Conservation (phyloP, 2,113 vertebrate species). For the Felis chaus region DNA sequence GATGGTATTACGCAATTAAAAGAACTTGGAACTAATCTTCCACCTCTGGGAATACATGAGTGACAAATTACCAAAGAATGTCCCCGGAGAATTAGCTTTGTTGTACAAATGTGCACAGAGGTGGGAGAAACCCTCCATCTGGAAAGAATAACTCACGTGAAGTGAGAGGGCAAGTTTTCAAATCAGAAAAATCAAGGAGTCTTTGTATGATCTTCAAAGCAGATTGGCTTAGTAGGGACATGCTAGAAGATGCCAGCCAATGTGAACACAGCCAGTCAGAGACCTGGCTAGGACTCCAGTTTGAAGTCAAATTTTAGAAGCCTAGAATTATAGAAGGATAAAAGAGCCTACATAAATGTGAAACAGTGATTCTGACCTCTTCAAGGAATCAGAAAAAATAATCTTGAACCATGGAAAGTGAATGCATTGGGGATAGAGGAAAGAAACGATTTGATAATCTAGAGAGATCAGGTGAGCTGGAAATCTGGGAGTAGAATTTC, state of each 20-base stretch:
- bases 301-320: not conserved
- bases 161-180: not conserved
- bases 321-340: not conserved
- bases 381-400: not conserved
- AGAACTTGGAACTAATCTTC: not conserved
- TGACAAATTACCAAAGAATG: not conserved
- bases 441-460: not conserved
- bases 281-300: not conserved
- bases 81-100: not conserved
- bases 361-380: not conserved
- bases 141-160: not conserved
- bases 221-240: not conserved
- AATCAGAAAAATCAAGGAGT: not conserved
- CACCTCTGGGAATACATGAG: not conserved
- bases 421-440: not conserved
- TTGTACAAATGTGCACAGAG: not conserved
- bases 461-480: not conserved
- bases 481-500: not conserved
- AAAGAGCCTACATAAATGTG: not conserved
- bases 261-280: not conserved
- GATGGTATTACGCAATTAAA: not conserved
- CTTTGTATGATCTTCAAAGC: not conserved
- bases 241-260: not conserved
- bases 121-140: not conserved
- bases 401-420: not conserved